Base-by-base conservation (phyloP, 2,113 vertebrate species). In the Geococcyx californianus region DNA sequence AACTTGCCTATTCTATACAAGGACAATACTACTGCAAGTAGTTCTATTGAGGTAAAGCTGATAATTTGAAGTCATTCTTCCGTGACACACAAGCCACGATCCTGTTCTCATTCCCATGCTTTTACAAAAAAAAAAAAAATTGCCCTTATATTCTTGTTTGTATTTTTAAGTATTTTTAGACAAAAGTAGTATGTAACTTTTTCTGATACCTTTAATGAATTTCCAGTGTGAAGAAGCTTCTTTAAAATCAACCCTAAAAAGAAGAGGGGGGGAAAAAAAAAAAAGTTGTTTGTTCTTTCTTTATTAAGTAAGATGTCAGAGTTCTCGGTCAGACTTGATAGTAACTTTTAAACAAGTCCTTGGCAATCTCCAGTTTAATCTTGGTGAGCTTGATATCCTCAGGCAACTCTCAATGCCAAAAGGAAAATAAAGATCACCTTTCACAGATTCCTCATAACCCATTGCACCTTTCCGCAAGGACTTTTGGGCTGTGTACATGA, bases 161-260 rank as follows among this genome's bases (percentile, higher is more conserved):
- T 47, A 70, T 59, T 89, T 86, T 59, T 20, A 82, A 55, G 11
- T n/a, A 38, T 42, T 11, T 93, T 73, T 66, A 83, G 49, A 73
- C 15, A 90, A 79, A 64, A 87, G 17, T 13, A 87, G 34, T 12
- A 83, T n/a, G 26, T 33, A 83, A 79, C 12, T 81, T 89, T 69
- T 73, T 36, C 58, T 20, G 88, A 85, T 98, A 99, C 99, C 99
- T 99, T 99, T 89, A 99, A 98, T 83, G 99, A 99, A 97, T 99
- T 99, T 96, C 99, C 99, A 92, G 99, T 99, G 95, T 99, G 99
- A 82, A 99, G 98, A 86, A 99, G 98, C 97, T 99, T 99, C 98
- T 99, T 99, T 95, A 99, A 98, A 96, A 99, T 99, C 85, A 99
- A 98, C 72, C 99, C 99, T 99, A 91, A 93, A 98, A 97, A 87